A percentile compares a stretch with the other conserved stretches of the same genome.
phyloP scores from a whole-genome alignment of 2,797 vertebrate species.

The Tenualosa ilisha region DNA sequence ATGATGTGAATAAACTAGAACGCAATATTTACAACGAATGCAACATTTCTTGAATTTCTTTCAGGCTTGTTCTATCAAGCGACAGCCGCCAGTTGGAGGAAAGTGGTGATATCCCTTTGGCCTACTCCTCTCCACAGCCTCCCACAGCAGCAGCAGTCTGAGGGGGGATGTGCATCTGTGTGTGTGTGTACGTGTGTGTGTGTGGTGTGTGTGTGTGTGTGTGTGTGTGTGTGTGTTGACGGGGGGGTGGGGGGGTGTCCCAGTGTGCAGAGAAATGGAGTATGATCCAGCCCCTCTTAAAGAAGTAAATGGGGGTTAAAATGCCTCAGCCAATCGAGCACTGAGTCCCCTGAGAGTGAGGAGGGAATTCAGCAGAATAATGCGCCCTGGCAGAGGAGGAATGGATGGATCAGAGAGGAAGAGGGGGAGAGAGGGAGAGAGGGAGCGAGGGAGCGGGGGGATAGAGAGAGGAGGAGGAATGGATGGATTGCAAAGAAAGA shows the following conservation, averaged over 20 bases:
- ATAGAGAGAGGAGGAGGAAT: not conserved
- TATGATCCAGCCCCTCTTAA: slow-evolving; percentile 74
- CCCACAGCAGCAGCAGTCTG: not conserved
- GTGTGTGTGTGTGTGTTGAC: no score
- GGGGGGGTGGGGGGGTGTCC: not conserved
- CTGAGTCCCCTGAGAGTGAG: slow-evolving; percentile 67
- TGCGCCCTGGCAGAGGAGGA: slow-evolving; percentile 64
- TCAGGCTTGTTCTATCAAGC: not conserved
- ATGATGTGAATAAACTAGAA: no score
- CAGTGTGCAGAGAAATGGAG: slow-evolving; percentile 39
- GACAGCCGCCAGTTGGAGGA: not conserved
- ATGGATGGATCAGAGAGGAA: slow-evolving; percentile 78
- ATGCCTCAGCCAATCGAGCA: slow-evolving; percentile 72
- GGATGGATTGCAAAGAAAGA: no score
- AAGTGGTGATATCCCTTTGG: not conserved
- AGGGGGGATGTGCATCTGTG: not conserved
- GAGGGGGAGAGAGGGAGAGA: slow-evolving; percentile 39
- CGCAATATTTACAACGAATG: not conserved
- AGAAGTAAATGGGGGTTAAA: slow-evolving; percentile 75
- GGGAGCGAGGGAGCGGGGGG: slow-evolving; percentile 49
- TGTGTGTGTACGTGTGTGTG: not conserved
- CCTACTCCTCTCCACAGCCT: not conserved
- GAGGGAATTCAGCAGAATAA: slow-evolving; percentile 68
- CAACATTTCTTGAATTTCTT: not conserved
- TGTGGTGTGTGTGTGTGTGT: not conserved